Conservation (phyloP, 1,140 invertebrate genomes). For the Cydia fagiglandana region DNA sequence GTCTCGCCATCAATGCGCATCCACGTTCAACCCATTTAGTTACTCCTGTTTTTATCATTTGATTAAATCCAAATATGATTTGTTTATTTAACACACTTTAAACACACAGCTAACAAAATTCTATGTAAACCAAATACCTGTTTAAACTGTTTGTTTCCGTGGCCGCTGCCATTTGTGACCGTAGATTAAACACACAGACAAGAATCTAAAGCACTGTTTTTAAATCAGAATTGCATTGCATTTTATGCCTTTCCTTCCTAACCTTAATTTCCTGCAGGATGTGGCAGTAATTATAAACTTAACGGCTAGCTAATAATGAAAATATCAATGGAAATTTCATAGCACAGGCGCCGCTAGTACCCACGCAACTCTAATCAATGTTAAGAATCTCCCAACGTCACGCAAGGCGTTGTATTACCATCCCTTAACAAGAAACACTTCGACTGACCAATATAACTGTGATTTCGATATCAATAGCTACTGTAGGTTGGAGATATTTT, state of each 20-base stretch:
- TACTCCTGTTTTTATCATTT: too few relatives aligned
- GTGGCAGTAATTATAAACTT: constrained; percentile 13
- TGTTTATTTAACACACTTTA: too few relatives aligned
- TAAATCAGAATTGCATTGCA: constrained; percentile 7
- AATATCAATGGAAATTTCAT: constrained; percentile 54
- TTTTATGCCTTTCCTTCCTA: not conserved
- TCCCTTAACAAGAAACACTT: not conserved
- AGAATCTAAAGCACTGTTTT: not conserved
- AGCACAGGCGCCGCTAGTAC: constrained; percentile 50
- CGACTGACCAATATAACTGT: not conserved
- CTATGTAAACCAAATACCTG: not conserved
- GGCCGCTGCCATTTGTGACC: not conserved
- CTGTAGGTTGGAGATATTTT: not conserved
- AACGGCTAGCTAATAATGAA: constrained; percentile 37
- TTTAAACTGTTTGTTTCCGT: constrained; percentile 2
- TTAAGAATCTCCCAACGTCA: constrained; percentile 61
- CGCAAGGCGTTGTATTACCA: constrained; percentile 47
- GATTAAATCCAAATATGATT: too few relatives aligned
- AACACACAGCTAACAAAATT: too few relatives aligned
- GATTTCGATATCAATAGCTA: not conserved
- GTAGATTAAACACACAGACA: not conserved
- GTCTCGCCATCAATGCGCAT: too few relatives aligned
- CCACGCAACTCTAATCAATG: constrained; percentile 67
- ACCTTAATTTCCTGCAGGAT: constrained; percentile 4
- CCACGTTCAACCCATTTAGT: too few relatives aligned